Evolutionary conservation across 35 echinoderm and acorn worm species (phyloP), one percentile per base, ranked within the genome.

Genomic region (Patiria miniata): DNA sequence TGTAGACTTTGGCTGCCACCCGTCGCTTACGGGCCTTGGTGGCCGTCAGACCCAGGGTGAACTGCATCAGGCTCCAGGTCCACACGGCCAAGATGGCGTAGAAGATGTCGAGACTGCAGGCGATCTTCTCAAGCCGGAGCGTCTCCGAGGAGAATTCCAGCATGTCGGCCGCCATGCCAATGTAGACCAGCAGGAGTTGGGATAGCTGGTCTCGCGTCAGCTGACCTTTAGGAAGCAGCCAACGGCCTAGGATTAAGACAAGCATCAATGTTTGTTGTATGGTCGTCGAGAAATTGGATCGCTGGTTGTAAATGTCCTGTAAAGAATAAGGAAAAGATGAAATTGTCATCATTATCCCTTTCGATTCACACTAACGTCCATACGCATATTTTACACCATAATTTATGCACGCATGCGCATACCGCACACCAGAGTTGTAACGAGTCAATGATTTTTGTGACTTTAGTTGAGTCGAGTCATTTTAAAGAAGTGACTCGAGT

Each of bases 121-220:
- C 77, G 9, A 90, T 85, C 15, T 79, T 39, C 8, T 87, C 57
- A n/a, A 88, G 68, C 44, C 79, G 47, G 14, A 90, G 78, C 28
- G 87, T 89, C 44, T 94, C 92, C 15, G 77, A 40, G 23, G 90
- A 92, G 56, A 94, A 94, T 50, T 94, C 92, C 8, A 94, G 23
- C 50, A 94, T 94, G 55, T 94, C 92, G 19, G 92, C 92, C 30
- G 92, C 92, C 58, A 94, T 89, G 33, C 92, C 92, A 0, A 94
- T 87, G 65, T 94, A 94, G 37, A 94, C 92, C 6, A 94, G 83
- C 15, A 94, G 87, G 39, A 94, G 83, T 53, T 94, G 92, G 7
- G 92, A 94, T 32, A 94, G 87, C 36, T 94, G 87, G 54, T 94
- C 92, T n/a, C 87, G 87, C 18, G 92, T 86, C 29, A 94, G 53